Base-by-base conservation (phyloP, 2,113 vertebrate species). In the Sturnus vulgaris region DNA sequence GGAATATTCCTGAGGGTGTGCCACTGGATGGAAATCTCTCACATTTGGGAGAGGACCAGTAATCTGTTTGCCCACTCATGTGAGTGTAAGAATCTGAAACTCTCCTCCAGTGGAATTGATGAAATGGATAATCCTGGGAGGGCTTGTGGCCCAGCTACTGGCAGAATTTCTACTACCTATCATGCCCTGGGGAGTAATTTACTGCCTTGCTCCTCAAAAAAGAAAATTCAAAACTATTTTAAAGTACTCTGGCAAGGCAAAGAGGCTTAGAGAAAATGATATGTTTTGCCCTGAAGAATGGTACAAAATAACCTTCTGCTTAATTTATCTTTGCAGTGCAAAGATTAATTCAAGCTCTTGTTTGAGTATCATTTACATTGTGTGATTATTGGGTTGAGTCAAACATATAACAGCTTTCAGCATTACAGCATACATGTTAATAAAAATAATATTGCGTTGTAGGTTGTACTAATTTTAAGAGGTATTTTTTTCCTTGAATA, bases 391-490 rank as follows among this genome's bases (percentile, higher is more conserved):
- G 90, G 46, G 82, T 42, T 73, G 68, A 93, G 72, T 93, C 53
- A 96, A 92, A 92, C 2, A 4, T 47, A 6, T 47, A 91, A 82
- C 61, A 91, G 87, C 83, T 77, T 94, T 61, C 12, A 88, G 60
- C 64, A 86, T 81, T 93, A 88, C 7, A 0, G 49, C 71, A 93
- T 76, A 57, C 16, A 25, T 30, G 79, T 86, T 88, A 96, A 88
- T 91, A 95, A 95, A 94, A 95, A 91, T 80, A 95, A 83, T 83
- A 92, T 21, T 86, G 50, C 6, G 4, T 61, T 59, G 28, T 83
- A 77, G 39, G 42, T 61, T 82, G 56, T 44, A 65, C 37, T 76
- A 82, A 88, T 83, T 90, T 78, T n/a, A 85, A 86, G 55, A 60
- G 68, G 24, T n/a, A 20, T 64, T 31, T 91, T 93, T 95, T 93